Evolutionary conservation across 2,888 invertebrate species (phyloP).

Genomic region (Latrodectus hesperus): DNA sequence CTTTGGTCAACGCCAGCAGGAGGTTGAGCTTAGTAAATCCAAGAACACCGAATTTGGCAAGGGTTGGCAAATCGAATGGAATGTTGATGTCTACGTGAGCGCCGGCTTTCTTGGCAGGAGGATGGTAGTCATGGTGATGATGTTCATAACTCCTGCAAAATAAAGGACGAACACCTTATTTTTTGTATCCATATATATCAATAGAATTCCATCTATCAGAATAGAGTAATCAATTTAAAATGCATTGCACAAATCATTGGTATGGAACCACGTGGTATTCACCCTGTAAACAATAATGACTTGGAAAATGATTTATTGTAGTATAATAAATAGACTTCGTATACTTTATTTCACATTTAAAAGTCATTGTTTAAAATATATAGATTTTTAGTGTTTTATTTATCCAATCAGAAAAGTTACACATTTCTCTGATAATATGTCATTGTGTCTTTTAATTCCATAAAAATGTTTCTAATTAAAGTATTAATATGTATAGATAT

Average conservation of each 20-base stretch:
- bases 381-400: too few relatives aligned
- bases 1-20: slow-evolving; percentile 53
- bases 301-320: neutral
- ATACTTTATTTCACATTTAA: neutral
- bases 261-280: too few relatives aligned
- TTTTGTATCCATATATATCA: neutral
- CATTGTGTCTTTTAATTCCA: neutral
- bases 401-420: neutral
- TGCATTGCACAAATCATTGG: too few relatives aligned
- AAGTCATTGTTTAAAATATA: too few relatives aligned
- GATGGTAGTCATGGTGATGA: slow-evolving; percentile 46
- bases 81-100: slow-evolving; percentile 64
- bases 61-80: slow-evolving; percentile 53
- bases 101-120: slow-evolving; percentile 23
- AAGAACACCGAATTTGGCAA: slow-evolving; percentile 55
- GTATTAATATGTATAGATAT: neutral
- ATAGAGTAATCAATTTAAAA: neutral
- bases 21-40: slow-evolving; percentile 59
- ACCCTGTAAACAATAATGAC: neutral
- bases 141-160: slow-evolving; percentile 36
- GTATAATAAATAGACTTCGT: neutral
- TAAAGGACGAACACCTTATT: neutral
- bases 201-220: neutral
- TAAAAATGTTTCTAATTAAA: neutral
- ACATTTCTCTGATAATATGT: neutral